phyloP scores from a whole-genome alignment of 2,797 vertebrate genomes.

The Amphiprion clarkii region DNA sequence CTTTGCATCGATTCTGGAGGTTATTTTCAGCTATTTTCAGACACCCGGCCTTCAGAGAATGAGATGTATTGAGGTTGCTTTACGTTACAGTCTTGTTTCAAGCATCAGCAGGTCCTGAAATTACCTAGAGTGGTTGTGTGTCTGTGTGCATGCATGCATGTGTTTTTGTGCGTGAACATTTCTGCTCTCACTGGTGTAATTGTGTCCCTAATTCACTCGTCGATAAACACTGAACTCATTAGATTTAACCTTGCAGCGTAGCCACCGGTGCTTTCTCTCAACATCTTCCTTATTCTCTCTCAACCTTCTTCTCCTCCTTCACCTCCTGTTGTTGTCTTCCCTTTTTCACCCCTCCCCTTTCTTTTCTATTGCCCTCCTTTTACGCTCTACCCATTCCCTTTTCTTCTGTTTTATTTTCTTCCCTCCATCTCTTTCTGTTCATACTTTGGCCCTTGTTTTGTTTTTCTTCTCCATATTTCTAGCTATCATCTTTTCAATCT shows the following conservation, averaged over 20 bases:
- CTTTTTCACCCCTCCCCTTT: slow-evolving; percentile 9
- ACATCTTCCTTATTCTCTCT: slow-evolving; percentile 37
- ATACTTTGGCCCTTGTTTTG: background rate
- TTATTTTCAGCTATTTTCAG: slow-evolving; percentile 4
- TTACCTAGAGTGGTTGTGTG: slow-evolving; percentile 13
- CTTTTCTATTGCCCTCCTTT: slow-evolving; percentile 3
- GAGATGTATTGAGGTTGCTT: slow-evolving; percentile 44
- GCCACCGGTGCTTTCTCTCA: slow-evolving; percentile 55
- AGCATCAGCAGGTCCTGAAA: slow-evolving; percentile 46
- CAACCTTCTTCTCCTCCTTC: slow-evolving; percentile 9
- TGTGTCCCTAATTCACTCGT: slow-evolving; percentile 50
- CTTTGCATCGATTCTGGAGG: slow-evolving; percentile 12
- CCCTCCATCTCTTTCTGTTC: background rate
- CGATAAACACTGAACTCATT: slow-evolving; percentile 61
- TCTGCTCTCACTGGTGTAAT: slow-evolving; percentile 34
- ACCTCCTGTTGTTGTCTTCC: slow-evolving; percentile 5
- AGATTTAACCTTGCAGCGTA: slow-evolving; percentile 66
- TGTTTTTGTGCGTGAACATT: slow-evolving; percentile 3
- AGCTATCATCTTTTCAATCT: background rate
- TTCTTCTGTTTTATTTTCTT: background rate
- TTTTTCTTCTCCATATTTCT: background rate
- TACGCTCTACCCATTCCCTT: background rate
- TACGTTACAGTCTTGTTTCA: slow-evolving; percentile 41
- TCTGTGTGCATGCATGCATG: background rate
- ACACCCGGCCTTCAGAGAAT: slow-evolving; percentile 25